Conservation (phyloP, 2,113 vertebrate genomes). For the Monopterus albus region DNA sequence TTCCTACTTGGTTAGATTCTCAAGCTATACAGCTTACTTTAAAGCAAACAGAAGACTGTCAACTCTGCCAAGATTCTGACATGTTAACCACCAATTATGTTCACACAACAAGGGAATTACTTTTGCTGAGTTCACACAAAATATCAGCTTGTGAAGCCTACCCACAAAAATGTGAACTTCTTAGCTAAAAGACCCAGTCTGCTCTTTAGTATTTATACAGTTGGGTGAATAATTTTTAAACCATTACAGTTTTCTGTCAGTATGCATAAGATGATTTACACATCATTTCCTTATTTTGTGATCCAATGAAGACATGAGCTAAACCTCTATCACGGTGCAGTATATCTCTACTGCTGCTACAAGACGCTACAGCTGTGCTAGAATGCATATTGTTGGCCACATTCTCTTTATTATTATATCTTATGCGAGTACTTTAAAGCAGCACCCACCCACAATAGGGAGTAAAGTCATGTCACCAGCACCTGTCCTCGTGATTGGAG, state of each 20-base stretch:
- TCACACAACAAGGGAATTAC: slow-evolving; percentile 17
- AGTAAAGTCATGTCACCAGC: slow-evolving; percentile 52
- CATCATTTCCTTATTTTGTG: slow-evolving; percentile 18
- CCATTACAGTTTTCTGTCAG: too few species aligned
- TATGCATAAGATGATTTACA: too few species aligned
- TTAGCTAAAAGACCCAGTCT: background rate
- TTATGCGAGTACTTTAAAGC: background rate
- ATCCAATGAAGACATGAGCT: too few species aligned
- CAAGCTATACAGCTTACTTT: slow-evolving; percentile 9
- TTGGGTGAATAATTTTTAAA: background rate
- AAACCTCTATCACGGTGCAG: slow-evolving; percentile 8
- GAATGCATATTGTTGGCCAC: background rate
- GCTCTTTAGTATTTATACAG: slow-evolving; percentile 14
- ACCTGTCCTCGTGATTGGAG: slow-evolving; percentile 66
- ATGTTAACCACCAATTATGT: slow-evolving; percentile 38
- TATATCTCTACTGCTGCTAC: slow-evolving; percentile 9
- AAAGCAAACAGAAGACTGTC: slow-evolving; percentile 29
- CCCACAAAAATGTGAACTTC: background rate
- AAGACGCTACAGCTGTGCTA: background rate
- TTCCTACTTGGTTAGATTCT: slow-evolving; percentile 33
- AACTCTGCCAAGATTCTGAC: slow-evolving; percentile 47
- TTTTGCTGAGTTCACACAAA: slow-evolving; percentile 24
- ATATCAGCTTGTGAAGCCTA: slow-evolving; percentile 12
- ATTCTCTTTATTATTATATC: slow-evolving; percentile 28
- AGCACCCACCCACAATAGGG: slow-evolving; percentile 6